Percentiles rank a stretch among this genome's conserved stretches.
phyloP scores from a whole-genome alignment of 2,888 invertebrate genomes.

The Pherbina coryleti region DNA sequence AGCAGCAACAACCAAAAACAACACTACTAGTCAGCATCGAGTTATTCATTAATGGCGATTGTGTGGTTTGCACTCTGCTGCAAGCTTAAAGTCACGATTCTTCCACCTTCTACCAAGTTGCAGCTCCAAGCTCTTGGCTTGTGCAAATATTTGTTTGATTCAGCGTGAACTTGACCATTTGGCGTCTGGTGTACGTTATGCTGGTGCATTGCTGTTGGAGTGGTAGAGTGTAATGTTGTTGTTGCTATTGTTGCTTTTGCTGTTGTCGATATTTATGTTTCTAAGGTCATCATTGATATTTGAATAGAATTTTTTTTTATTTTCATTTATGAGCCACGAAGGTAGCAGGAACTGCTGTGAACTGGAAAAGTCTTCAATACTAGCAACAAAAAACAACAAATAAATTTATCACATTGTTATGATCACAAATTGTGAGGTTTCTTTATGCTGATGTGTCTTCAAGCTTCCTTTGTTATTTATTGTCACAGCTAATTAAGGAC shows the following conservation, averaged over 20 bases:
- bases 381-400: not conserved
- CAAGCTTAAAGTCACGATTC: not conserved
- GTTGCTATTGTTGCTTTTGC: not conserved
- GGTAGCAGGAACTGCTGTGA: not conserved
- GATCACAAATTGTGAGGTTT: not conserved
- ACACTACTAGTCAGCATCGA: not conserved
- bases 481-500: too few species aligned
- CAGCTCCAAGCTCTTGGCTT: not conserved
- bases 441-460: not conserved
- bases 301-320: not conserved
- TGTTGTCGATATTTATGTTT: not conserved
- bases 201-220: not conserved
- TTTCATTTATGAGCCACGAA: not conserved
- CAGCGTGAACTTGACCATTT: conserved; percentile 17
- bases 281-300: not conserved
- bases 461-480: not conserved
- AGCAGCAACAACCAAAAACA: not conserved
- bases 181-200: not conserved
- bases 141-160: conserved; percentile 16
- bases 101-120: conserved; percentile 9
- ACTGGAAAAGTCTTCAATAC: not conserved
- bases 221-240: not conserved
- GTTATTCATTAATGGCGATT: not conserved
- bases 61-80: not conserved
- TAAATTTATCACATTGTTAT: not conserved